Base-by-base conservation (phyloP, 2,888 invertebrate species). In the Himalopsyche kuldschensis region DNA sequence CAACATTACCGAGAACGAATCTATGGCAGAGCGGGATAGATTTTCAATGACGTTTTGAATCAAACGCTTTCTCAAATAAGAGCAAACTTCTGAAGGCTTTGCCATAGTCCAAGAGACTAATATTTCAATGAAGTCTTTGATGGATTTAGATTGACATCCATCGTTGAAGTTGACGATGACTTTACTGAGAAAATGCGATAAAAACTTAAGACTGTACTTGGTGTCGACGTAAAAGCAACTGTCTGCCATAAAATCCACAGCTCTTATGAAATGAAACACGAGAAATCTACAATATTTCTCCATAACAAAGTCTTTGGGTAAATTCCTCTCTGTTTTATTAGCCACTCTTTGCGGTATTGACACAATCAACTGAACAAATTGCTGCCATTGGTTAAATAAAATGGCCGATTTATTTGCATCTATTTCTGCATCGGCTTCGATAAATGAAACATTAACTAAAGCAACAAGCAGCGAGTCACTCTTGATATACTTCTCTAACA, bases 331-430 rank as follows among this genome's bases (percentile, higher is more conserved):
- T 35, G 94, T 87, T 87, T 91, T 92, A 88, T 97, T 97, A 10
- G 96, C 95, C 69, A 96, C 90, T 86, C 94, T 90, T 87, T 91
- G 94, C 0, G 97, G 96, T 79, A 97, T 87, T 1, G 95, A 94
- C 8, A 94, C 90, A 80, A 96, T 87, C 77, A 93, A 87, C 87
- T 95, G 95, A 0, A 95, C 90, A 30, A 92, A 93, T 47, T 90
- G 90, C 84, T 92, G 91, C 91, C 93, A 93, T 3, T 90, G 89
- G 0, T 86, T 85, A 55, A 88, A 88, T 0, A 87, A 86, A 63
- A 88, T 20, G 84, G 86, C 6, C 87, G 87, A 81, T 85, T 86
- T 88, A 83, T 84, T 88, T 82, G 17, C 88, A 82, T 85, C 80
- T 17, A 84, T 75, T 0, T 86, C 85, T 0, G 88, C 88, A 0